Evolutionary conservation across 2,113 vertebrate genomes (phyloP), one percentile per base, ranked within the genome.

Genomic region (Phoenicopterus ruber): DNA sequence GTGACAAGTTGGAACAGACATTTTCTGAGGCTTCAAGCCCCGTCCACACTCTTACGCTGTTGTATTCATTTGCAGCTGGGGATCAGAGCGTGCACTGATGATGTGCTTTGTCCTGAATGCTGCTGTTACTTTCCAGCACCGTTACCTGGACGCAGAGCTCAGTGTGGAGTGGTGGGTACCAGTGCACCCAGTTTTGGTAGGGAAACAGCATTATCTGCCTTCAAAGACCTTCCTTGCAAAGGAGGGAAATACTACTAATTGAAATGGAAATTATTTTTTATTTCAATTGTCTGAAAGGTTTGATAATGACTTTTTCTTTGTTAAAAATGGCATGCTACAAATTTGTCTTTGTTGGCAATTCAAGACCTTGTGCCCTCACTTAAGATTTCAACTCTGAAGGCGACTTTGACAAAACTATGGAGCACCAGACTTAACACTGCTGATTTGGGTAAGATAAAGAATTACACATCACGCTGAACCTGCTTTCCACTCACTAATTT

Each of bases 131-230:
- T 90, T 77, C 17, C 13, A 3, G 52, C 38, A 32, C 61, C 0
- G 0, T 42, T 72, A 44, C 5, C 7, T 5, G 0, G 16, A 54
- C 0, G 0, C 31, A 59, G 66, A 82, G 8, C 28, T 63, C 82
- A 22, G 72, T 0, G 0, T 29, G 16, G 19, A 83, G 17, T 6
- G 32, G 16, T 15, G 29, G 13, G 20, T 81, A 38, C 20, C 40
- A 52, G 25, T 24, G 38, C 32, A 17, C 17, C 10, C 40, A 42
- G 13, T 57, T 90, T 88, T 55, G 9, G 14, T 49, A 38, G 26
- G 36, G 36, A 89, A 85, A 54, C 5, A 47, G 4, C 47, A 36
- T 59, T 40, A 50, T 50, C 59, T 88, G 22, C 32, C 65, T 72
- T 83, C 40, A 57, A 80, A 93, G 58, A 14, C 10, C 21, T 61